Conservation (phyloP, 1,140 invertebrate species). For the Drosophila rhopaloa region DNA sequence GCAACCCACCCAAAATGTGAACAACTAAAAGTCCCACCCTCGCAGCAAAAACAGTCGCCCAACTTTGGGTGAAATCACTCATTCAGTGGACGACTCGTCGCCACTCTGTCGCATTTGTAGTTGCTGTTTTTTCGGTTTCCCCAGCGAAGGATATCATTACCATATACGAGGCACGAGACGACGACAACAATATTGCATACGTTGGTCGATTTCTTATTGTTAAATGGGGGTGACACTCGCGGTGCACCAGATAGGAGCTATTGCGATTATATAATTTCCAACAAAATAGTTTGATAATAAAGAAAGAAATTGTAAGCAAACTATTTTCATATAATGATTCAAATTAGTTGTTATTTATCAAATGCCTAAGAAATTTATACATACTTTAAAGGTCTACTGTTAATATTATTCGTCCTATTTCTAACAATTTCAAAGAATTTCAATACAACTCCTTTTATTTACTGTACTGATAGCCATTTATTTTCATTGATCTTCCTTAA, state of each 20-base stretch:
- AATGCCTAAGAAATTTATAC: no score
- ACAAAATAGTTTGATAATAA: no score
- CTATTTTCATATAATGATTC: no score
- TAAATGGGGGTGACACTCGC: conserved; percentile 16
- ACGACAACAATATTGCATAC: conserved; percentile 65
- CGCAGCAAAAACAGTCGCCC: conserved; percentile 29
- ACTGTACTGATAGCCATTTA: no score
- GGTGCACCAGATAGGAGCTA: not conserved
- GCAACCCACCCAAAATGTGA: conserved; percentile 42
- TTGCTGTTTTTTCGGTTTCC: conserved; percentile 37
- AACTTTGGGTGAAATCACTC: conserved; percentile 63
- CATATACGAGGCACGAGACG: conserved; percentile 53
- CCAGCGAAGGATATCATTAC: conserved; percentile 77
- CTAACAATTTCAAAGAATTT: no score
- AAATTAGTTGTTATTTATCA: no score
- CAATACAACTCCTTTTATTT: no score
- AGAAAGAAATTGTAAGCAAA: not conserved
- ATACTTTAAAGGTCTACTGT: no score
- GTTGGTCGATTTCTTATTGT: conserved; percentile 55
- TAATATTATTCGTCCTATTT: no score
- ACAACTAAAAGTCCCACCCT: conserved; percentile 29
- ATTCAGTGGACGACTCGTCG: conserved; percentile 63
- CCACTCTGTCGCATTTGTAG: conserved; percentile 64
- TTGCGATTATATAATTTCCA: not conserved
- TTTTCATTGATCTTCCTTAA: no score